Base-by-base conservation (phyloP, 1,140 invertebrate genomes). In the Zaprionus vittiger region DNA sequence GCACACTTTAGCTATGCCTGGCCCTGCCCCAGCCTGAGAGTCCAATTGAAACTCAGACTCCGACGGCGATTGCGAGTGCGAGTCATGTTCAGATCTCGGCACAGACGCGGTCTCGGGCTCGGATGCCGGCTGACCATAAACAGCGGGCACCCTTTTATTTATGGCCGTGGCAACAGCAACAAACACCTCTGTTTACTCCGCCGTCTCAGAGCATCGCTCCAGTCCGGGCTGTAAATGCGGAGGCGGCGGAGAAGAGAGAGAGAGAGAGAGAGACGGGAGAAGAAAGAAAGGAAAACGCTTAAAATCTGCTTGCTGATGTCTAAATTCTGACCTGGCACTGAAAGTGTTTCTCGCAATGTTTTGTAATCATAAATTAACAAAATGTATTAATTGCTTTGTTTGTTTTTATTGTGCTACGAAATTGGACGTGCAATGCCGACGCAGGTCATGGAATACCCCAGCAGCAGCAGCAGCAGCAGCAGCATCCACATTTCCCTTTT, bases 341-440 rank as follows among this genome's bases (percentile, higher is more conserved):
- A 87, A 89, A 89, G 84, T 89, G 84, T 89, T 89, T 89, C 84
- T 81, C 78, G 84, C 84, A 89, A 89, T 90, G 86, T 90, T 91
- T 89, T 81, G 77, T 81, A 91, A 91, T 91, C 90, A 91, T 91
- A 91, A 91, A 91, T 91, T 91, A 90, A 91, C 85, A 91, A 91
- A 91, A 90, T 91, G 82, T 91, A 90, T 91, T 91, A 91, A 91
- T 91, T 91, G 90, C 91, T 91, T 86, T 86, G 84, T 91, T 83
- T 91, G 77, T 79, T 79, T 91, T 89, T 91, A 91, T 90, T 89
- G 75, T 55, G 72, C 79, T 75, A 79, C 66, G 49, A 74, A 76
- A 91, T 91, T 91, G 81, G 89, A 85, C 70, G 85, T 67, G 26
- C 54, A 78, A 79, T 84, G 85, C 85, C 85, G 85, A 81, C 81